Evolutionary conservation across 92 coral and sea anemone species (phyloP).

Genomic region (Scolanthus callimorphus): DNA sequence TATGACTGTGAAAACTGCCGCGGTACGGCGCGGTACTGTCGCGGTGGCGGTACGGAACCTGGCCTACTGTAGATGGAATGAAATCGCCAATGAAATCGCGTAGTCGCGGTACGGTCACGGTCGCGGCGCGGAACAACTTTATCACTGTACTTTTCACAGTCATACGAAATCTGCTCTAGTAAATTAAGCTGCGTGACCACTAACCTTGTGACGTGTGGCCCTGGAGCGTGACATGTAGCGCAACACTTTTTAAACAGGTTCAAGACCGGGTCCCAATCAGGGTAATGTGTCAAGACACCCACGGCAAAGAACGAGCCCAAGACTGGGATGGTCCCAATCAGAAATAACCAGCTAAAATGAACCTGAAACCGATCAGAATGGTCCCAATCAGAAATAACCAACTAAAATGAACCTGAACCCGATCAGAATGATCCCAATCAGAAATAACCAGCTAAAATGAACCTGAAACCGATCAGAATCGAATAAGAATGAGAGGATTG

Average conservation of each 20-base stretch:
- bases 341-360: constrained; percentile 78
- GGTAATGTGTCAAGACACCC: constrained; percentile 71
- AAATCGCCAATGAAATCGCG: no score
- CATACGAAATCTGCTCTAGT: no score
- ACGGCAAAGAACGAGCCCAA: constrained; percentile 86
- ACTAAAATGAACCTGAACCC: constrained; percentile 61
- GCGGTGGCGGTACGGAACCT: no score
- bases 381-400: constrained; percentile 86
- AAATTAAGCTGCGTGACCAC: no score
- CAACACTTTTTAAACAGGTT: constrained; percentile 31
- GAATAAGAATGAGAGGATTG: no score
- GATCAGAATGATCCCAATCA: constrained; percentile 54
- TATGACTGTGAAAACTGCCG: no score
- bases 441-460: constrained; percentile 78
- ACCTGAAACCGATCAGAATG: constrained; percentile 42
- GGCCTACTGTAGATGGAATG: no score
- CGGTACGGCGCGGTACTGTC: no score
- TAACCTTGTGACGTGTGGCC: constrained; percentile 11
- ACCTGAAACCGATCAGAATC: constrained; percentile 45
- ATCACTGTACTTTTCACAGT: no score
- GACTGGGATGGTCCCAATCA: constrained; percentile 76
- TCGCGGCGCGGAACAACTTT: no score
- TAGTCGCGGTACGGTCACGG: no score
- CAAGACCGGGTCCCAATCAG: constrained; percentile 93
- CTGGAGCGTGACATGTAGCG: background rate